Evolutionary conservation across 1,140 invertebrate genomes (phyloP).

Genomic region (Pectinophora gossypiella): DNA sequence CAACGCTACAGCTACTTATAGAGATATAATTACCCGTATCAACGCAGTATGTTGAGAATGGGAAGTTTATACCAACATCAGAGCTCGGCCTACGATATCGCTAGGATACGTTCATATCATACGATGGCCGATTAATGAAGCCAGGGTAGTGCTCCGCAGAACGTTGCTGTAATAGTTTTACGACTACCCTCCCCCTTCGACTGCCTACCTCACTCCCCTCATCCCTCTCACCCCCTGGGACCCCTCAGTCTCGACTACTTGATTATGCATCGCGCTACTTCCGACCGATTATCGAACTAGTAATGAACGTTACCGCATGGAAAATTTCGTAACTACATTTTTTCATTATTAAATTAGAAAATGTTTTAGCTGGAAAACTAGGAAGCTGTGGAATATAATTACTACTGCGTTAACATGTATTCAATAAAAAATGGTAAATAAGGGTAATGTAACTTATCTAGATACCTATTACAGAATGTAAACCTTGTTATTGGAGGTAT

Average conservation of each 20-base stretch:
- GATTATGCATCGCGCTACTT: constrained; percentile 69
- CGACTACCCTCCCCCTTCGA: constrained; percentile 47
- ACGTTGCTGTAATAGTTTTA: constrained; percentile 71
- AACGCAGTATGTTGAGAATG: too few relatives aligned
- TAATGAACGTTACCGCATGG: constrained; percentile 59
- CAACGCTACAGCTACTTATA: too few relatives aligned
- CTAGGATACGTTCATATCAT: constrained; percentile 28
- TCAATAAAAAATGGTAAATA: too few relatives aligned
- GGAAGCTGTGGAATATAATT: too few relatives aligned
- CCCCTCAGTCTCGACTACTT: constrained; percentile 50
- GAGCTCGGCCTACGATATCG: neutral
- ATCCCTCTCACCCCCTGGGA: constrained; percentile 19
- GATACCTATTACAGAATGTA: too few relatives aligned
- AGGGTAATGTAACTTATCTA: too few relatives aligned
- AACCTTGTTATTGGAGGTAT: too few relatives aligned
- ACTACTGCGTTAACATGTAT: too few relatives aligned
- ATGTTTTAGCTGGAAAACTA: too few relatives aligned
- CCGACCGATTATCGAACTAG: constrained; percentile 69
- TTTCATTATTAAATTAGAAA: too few relatives aligned
- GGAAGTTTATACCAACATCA: too few relatives aligned
- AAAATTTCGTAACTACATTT: constrained; percentile 41
- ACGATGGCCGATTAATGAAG: constrained; percentile 71
- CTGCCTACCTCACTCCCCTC: constrained; percentile 10
- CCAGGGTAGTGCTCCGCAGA: constrained; percentile 52
- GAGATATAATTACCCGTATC: too few relatives aligned